phyloP scores from a whole-genome alignment of 2,797 vertebrate genomes.

The Pangasius djambal region DNA sequence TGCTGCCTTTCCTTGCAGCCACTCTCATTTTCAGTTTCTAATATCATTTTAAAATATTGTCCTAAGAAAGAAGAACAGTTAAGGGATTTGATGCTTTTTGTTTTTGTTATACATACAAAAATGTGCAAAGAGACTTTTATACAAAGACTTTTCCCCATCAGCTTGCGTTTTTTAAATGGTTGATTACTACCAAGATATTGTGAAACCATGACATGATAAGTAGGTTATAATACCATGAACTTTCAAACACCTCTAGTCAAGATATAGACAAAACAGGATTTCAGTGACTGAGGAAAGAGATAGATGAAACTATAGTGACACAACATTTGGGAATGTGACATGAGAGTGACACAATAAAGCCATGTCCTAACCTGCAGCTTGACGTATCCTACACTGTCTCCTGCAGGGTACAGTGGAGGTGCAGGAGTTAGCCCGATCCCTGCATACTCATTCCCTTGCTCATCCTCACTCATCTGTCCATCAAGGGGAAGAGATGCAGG shows the following conservation, averaged over 20 bases:
- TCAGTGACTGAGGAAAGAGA: background rate
- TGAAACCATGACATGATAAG: background rate
- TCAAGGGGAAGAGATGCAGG: constrained; percentile 64
- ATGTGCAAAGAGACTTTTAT: background rate
- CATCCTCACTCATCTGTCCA: constrained; percentile 66
- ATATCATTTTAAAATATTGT: background rate
- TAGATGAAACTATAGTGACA: background rate
- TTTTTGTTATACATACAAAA: background rate
- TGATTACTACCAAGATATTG: background rate
- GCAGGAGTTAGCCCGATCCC: constrained; percentile 80
- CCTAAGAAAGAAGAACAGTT: background rate
- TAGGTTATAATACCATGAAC: background rate
- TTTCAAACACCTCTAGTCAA: background rate
- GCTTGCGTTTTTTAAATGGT: background rate
- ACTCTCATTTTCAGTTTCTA: constrained; percentile 1
- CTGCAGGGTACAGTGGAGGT: constrained; percentile 67
- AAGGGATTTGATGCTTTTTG: background rate
- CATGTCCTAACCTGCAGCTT: constrained; percentile 76
- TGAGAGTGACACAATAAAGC: background rate
- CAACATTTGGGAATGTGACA: background rate
- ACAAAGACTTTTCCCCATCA: background rate
- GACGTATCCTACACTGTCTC: constrained; percentile 83
- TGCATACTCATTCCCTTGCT: constrained; percentile 85
- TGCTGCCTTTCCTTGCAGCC: background rate
- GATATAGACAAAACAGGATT: background rate